Conservation (phyloP, 2,797 vertebrate genomes). For the Halcyon smyrnensis region DNA sequence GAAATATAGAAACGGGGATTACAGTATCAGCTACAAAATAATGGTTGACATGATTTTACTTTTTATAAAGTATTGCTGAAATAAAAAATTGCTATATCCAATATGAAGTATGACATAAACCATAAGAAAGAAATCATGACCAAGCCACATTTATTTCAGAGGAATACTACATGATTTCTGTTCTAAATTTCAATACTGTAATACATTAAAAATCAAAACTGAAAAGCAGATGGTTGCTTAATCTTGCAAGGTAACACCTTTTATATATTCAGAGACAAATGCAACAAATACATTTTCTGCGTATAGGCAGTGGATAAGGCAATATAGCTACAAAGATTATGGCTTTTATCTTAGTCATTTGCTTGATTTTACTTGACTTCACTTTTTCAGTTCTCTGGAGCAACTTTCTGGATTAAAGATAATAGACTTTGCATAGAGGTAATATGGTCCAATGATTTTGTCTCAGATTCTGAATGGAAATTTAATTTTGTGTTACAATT, state of each 20-base stretch:
- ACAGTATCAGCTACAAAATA: slow-evolving; percentile 32
- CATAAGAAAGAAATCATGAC: not conserved
- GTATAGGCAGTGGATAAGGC: slow-evolving; percentile 29
- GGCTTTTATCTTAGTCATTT: slow-evolving; percentile 33
- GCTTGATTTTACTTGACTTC: slow-evolving; percentile 61
- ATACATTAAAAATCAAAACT: not conserved
- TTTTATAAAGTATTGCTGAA: not conserved
- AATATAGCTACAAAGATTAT: not conserved
- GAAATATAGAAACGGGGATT: not conserved
- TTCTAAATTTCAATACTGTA: not conserved
- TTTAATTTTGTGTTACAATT: slow-evolving; percentile 44
- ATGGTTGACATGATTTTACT: not conserved
- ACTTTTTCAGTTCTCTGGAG: slow-evolving; percentile 57
- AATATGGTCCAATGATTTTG: not conserved
- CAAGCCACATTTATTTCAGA: not conserved
- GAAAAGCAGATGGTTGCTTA: slow-evolving; percentile 16
- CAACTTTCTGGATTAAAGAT: slow-evolving; percentile 52
- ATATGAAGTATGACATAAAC: not conserved
- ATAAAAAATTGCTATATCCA: not conserved
- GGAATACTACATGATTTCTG: not conserved
- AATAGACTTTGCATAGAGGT: slow-evolving; percentile 28
- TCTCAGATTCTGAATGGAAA: slow-evolving; percentile 41
- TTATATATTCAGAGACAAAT: slow-evolving; percentile 32
- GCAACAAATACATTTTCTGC: not conserved
- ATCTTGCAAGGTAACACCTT: not conserved